A percentile compares a stretch with the other conserved stretches of the same genome.
These are phyloP conservation scores for Ataeniobius toweri DNA, from an alignment of 2,797 vertebrate species.

Conservation along the genomic window DNA sequence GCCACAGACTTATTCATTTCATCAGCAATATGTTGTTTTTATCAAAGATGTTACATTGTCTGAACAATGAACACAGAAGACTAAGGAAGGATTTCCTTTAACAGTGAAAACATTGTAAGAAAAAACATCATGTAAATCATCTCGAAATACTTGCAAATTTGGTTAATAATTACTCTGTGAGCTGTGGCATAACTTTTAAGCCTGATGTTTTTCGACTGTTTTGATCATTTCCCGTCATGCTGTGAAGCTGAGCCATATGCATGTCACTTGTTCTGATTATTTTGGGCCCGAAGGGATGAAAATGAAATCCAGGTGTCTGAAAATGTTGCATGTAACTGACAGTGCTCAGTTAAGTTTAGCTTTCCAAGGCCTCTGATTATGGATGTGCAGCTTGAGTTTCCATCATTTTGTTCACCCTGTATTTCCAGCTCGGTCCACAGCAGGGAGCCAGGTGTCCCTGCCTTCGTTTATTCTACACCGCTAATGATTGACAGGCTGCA, in stretches of 20 bases:
- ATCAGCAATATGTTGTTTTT: not conserved
- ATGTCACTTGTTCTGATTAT: not conserved
- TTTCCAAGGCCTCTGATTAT: not conserved
- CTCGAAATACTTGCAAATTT: not conserved
- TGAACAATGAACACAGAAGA: not conserved
- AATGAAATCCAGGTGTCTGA: not conserved
- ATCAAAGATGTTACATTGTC: not conserved
- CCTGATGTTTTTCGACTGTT: not conserved
- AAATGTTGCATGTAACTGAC: not conserved
- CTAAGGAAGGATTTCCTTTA: not conserved
- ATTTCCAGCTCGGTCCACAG: not conserved
- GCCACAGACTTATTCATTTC: not conserved
- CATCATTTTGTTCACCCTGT: slow-evolving; percentile 11
- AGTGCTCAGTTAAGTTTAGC: too few species aligned
- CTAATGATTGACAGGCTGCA: slow-evolving; percentile 50
- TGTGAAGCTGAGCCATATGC: not conserved
- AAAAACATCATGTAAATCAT: not conserved
- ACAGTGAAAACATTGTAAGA: not conserved
- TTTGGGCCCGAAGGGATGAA: not conserved
- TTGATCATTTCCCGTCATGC: not conserved
- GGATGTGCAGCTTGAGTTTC: not conserved
- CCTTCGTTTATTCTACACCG: slow-evolving; percentile 35
- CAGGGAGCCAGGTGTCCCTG: not conserved
- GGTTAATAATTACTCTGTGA: not conserved
- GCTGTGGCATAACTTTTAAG: not conserved